Base-by-base conservation (phyloP, 2,888 invertebrate species). In the Synergus umbraculus region DNA sequence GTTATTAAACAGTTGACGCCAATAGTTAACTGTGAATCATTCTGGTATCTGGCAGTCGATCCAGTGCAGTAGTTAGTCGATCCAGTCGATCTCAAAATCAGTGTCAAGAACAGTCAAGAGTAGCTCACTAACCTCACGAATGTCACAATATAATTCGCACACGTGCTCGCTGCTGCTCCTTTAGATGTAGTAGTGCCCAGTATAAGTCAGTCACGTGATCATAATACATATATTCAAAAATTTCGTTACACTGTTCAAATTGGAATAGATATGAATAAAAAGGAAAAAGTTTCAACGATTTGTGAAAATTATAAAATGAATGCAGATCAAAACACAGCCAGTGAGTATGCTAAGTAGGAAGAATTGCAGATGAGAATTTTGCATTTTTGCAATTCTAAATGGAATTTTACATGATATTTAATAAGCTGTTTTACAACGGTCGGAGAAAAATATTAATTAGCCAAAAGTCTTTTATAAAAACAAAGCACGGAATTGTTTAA, bases 1-100 rank as follows among this genome's bases (percentile, higher is more conserved):
- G 54, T 58, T 58, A 58, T n/a, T 58, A 58, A 58, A 58, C 54
- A 58, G 54, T 58, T 18, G 54, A 58, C n/a, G 54, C 54, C 54
- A 58, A 18, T 58, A 58, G 54, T 58, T 18, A 18, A 58, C 54
- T n/a, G n/a, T n/a, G 54, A 58, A 58, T 58, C 54, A 58, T 58
- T 18, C 54, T 58, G n/a, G 3, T 58, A 58, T 58, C 54, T 58
- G 54, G 54, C 54, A 58, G 54, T 15, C 54, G 37, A 37, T 37
- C 37, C 37, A 37, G 37, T 37, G 4, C 37, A 37, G 37, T 29
- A 29, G 22, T 29, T 37, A 37, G 37, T 37, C 37, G 37, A 37
- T 37, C 37, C 54, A 58, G 54, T 15, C 54, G 54, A 58, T 18
- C 54, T 58, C 54, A 58, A 58, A 58, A n/a, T 58, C 54, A 58